A percentile compares a stretch with the other conserved stretches of the same genome.
Conservation (phyloP, 2,113 vertebrate genomes). For the Laticauda laticaudata region DNA sequence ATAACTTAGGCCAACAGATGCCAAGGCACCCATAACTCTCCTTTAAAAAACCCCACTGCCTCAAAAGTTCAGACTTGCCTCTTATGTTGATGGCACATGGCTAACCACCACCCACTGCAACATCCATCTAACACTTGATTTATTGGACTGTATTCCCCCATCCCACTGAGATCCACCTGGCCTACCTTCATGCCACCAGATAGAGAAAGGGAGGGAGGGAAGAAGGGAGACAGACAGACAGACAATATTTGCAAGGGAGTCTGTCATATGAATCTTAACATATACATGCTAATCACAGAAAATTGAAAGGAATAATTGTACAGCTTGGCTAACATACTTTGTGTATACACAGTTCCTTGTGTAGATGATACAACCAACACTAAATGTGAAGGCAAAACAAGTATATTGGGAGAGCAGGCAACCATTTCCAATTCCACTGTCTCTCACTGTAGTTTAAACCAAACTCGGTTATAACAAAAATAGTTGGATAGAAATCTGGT, state of each 20-base stretch:
- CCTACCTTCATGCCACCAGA: background rate
- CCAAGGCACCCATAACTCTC: background rate
- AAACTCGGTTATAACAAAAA: background rate
- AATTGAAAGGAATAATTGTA: background rate
- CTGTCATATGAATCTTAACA: background rate
- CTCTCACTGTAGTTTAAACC: background rate
- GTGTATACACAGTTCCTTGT: background rate
- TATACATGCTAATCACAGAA: background rate
- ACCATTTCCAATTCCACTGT: background rate
- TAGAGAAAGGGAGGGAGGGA: background rate
- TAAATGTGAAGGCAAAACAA: background rate
- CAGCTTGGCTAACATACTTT: background rate
- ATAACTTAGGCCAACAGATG: background rate
- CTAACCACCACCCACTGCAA: background rate
- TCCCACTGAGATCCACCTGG: background rate
- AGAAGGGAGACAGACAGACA: rapidly evolving
- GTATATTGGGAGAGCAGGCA: background rate
- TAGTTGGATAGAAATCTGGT: background rate
- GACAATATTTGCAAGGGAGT: too few relatives aligned
- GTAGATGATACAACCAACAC: background rate
- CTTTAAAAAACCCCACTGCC: background rate
- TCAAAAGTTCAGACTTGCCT: background rate
- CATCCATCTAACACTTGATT: background rate
- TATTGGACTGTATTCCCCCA: background rate
- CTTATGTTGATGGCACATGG: background rate